Base-by-base conservation (phyloP, 1,140 invertebrate genomes). In the Solen grandis region DNA sequence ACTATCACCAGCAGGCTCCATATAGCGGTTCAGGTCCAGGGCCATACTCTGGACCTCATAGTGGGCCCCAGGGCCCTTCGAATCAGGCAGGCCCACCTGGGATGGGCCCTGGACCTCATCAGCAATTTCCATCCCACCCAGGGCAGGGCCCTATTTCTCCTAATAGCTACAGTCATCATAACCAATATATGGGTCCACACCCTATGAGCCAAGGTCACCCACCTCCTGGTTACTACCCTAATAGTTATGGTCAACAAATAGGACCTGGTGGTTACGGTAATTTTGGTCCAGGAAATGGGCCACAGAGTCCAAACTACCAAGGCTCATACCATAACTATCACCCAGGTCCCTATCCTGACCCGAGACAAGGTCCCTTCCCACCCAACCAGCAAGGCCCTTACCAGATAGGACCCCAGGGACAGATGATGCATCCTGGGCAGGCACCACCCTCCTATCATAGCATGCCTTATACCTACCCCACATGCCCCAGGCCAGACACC, bases 141-240 rank as follows among this genome's bases (percentile, higher is more conserved):
- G 66, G 66, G 63, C 75, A 68, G 5, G 52, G 75, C 35, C 41
- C 74, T 22, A 68, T 77, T 50, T 77, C 74, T n/a, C 74, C 74
- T 2, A 78, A 78, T 33, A 68, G 63, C 36, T 68, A 57, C 22
- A 54, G 66, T 33, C 63, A 78, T 13, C 36, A 31, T 50, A 36
- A 54, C n/a, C 41, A 41, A 29, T 78, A 29, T 36, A 59, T 69
- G 52, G 63, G 63, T 31, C 52, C 2, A 46, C 41, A 46, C 41
- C 41, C 41, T 1, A 46, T 38, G 38, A 60, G 46, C 8, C 75
- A 78, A 35, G 52, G 50, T 1, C 13, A 19, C 14, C 46, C 60
- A 1, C 63, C 8, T 29, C 33, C 50, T 14, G 59, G 41, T 29
- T 78, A 57, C 31, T 33, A 27, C 31, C 60, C 60, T 19, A 57